A percentile compares a stretch with the other conserved stretches of the same genome.
phyloP scores from a whole-genome alignment of 2,113 vertebrate genomes.

The Ornithorhynchus anatinus region DNA sequence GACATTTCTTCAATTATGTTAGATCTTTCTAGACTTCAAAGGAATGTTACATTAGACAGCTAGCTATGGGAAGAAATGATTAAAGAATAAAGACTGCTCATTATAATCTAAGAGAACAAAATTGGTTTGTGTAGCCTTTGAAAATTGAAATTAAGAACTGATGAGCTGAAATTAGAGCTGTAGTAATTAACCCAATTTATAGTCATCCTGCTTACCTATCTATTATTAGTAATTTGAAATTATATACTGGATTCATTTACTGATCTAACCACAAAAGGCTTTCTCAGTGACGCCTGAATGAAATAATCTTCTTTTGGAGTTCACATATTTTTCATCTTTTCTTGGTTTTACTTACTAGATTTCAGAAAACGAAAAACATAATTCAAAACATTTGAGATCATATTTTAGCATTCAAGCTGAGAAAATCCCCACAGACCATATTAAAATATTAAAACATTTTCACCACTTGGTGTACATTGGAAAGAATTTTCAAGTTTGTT shows the following conservation, averaged over 20 bases:
- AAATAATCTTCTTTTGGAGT: too few species aligned
- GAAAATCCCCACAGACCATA: neutral
- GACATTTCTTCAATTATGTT: conserved; percentile 88
- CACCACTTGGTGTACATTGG: neutral
- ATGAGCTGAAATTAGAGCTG: conserved; percentile 80
- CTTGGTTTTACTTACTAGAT: conserved; percentile 15
- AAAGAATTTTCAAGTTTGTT: conserved; percentile 13
- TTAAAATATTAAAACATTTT: neutral
- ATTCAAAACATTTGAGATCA: neutral
- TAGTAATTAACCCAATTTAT: conserved; percentile 84
- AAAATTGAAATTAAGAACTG: conserved; percentile 81
- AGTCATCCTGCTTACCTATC: conserved; percentile 76
- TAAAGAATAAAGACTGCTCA: conserved; percentile 86
- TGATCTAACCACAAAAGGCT: too few species aligned
- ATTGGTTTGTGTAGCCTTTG: conserved; percentile 85
- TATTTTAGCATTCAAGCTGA: neutral
- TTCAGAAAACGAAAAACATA: neutral
- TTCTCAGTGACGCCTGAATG: too few species aligned
- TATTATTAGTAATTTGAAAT: conserved; percentile 76
- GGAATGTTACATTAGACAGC: conserved; percentile 81
- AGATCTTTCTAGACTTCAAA: conserved; percentile 85
- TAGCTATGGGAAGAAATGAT: conserved; percentile 78
- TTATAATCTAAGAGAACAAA: conserved; percentile 86
- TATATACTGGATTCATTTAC: conserved; percentile 68
- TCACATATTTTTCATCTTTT: neutral